These are phyloP conservation scores for Limnephilus rhombicus DNA, from an alignment of 2,888 invertebrate species.

Conservation along the genomic window DNA sequence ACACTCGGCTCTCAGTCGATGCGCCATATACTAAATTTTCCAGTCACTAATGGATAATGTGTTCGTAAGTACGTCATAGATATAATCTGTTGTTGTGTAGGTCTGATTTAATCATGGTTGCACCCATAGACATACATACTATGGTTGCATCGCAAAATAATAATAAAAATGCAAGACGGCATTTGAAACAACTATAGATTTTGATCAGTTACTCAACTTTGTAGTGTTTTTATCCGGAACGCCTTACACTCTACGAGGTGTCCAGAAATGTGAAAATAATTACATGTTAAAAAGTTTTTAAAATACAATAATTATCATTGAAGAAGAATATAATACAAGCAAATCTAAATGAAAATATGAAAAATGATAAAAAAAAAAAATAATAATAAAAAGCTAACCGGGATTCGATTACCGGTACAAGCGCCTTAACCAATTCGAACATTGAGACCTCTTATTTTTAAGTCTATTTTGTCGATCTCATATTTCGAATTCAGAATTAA, in stretches of 20 bases:
- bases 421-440: no score
- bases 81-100: background rate
- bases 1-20: background rate
- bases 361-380: no score
- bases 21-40: background rate
- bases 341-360: no score
- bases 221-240: background rate
- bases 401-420: no score
- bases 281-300: no score
- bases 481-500: no score
- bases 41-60: background rate
- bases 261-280: background rate
- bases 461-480: no score
- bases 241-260: background rate
- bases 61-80: background rate
- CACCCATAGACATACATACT: no score
- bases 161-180: background rate
- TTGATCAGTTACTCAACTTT: background rate
- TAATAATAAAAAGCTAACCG: no score
- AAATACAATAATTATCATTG: no score
- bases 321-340: no score
- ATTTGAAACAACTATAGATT: background rate
- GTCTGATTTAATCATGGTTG: background rate
- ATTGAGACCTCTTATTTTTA: no score
- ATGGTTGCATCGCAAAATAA: background rate